Conservation (phyloP, 2,797 vertebrate genomes). For the Carcharodon carcharias region DNA sequence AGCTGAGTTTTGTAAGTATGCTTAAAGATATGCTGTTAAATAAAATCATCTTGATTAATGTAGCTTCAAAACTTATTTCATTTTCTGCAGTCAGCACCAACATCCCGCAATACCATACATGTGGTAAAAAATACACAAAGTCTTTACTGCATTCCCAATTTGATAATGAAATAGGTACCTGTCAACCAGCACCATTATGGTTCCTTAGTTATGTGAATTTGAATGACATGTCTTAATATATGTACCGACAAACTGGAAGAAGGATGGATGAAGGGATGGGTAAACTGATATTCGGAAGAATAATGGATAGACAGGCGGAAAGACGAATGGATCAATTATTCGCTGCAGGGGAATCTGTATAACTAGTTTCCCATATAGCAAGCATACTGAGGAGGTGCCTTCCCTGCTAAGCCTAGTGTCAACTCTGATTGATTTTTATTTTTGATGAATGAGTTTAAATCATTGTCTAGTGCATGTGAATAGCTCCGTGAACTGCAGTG, state of each 20-base stretch:
- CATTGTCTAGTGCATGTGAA: neutral
- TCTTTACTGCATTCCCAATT: neutral
- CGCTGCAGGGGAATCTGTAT: constrained; percentile 1
- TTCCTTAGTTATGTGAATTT: neutral
- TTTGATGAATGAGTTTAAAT: constrained; percentile 19
- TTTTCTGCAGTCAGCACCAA: neutral
- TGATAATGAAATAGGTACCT: neutral
- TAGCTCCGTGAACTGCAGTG: neutral
- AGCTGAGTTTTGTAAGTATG: neutral
- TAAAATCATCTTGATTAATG: neutral
- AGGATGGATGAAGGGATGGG: constrained; percentile 11
- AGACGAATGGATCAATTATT: constrained; percentile 31
- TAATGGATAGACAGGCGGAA: neutral
- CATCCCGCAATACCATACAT: neutral
- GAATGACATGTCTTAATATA: constrained; percentile 21
- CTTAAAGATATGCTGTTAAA: neutral
- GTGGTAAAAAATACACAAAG: neutral
- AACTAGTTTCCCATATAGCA: neutral
- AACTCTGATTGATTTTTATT: constrained; percentile 28
- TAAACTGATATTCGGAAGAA: neutral
- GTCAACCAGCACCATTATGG: neutral
- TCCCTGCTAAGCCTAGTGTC: neutral
- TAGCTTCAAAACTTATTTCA: neutral
- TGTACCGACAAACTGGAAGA: constrained; percentile 18
- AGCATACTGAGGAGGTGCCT: neutral